Evolutionary conservation across 2,797 vertebrate genomes (phyloP).

Genomic region (Micrastur ruficollis): DNA sequence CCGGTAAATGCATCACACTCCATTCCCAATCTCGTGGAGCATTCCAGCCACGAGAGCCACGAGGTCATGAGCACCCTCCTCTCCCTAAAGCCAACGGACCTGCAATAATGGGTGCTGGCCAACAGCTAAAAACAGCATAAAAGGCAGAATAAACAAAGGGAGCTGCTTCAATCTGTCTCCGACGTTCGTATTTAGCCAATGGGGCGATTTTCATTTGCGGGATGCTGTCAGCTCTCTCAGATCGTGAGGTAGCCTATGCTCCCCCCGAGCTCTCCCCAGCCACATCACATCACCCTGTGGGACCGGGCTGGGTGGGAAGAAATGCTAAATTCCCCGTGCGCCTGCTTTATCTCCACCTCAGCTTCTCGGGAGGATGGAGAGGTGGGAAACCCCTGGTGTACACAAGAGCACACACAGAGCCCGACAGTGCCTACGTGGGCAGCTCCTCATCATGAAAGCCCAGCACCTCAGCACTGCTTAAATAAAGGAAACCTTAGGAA

Average conservation of each 20-base stretch:
- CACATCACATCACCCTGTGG: neutral
- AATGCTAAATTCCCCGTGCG: accelerated
- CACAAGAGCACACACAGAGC: neutral
- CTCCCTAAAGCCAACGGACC: neutral
- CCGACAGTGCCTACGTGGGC: accelerated
- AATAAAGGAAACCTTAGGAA: neutral
- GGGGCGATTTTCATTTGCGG: neutral
- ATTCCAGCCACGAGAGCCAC: neutral
- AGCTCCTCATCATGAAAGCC: neutral
- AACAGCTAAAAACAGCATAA: neutral
- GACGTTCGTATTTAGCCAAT: neutral
- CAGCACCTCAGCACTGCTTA: neutral
- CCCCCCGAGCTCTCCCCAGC: neutral
- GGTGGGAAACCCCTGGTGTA: accelerated
- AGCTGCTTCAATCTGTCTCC: neutral
- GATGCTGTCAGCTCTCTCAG: neutral
- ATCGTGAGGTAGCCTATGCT: accelerated
- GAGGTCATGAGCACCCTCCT: neutral
- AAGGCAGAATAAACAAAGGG: neutral
- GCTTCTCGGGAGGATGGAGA: neutral
- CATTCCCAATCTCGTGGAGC: accelerated
- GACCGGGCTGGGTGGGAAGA: neutral
- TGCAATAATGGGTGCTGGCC: neutral
- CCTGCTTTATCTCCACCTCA: neutral
- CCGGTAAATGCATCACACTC: neutral